These are phyloP conservation scores for Montifringilla adamsi DNA, from an alignment of 2,113 vertebrate genomes.

Conservation along the genomic window DNA sequence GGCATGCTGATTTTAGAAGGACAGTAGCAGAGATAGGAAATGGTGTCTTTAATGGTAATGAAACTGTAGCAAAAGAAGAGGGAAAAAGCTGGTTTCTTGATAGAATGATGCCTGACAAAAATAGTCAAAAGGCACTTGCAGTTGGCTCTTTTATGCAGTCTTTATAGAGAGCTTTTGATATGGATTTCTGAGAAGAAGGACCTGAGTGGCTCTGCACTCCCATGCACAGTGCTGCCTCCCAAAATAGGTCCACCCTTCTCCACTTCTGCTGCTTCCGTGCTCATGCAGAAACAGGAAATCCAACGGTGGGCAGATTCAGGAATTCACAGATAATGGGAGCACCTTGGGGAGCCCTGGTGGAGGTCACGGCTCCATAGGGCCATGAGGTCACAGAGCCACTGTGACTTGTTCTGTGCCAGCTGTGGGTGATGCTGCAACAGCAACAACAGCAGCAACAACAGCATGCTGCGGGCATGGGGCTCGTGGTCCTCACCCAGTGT, in stretches of 20 bases:
- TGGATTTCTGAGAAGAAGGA: background rate
- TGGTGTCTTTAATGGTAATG: background rate
- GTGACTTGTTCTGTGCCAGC: background rate
- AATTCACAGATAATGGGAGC: fast-evolving
- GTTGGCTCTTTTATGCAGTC: background rate
- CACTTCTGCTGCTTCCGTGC: background rate
- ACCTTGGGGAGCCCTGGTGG: background rate
- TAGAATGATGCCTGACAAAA: background rate
- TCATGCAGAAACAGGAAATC: background rate
- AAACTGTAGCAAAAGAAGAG: background rate
- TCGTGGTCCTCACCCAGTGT: background rate
- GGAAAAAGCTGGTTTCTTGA: background rate
- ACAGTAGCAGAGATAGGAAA: background rate
- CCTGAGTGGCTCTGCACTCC: background rate
- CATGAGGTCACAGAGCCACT: background rate
- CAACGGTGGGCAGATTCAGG: background rate
- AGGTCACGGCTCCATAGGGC: fast-evolving
- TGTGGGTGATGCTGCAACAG: background rate
- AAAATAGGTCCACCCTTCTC: background rate
- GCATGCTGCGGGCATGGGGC: background rate
- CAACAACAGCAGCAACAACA: fast-evolving
- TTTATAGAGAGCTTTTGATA: background rate
- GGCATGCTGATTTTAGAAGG: background rate
- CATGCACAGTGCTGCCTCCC: background rate
- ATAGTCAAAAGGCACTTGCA: background rate